A percentile compares a stretch with the other conserved stretches of the same genome.
These are phyloP conservation scores for Caranx melampygus DNA, from an alignment of 2,113 vertebrate species.

Conservation along the genomic window DNA sequence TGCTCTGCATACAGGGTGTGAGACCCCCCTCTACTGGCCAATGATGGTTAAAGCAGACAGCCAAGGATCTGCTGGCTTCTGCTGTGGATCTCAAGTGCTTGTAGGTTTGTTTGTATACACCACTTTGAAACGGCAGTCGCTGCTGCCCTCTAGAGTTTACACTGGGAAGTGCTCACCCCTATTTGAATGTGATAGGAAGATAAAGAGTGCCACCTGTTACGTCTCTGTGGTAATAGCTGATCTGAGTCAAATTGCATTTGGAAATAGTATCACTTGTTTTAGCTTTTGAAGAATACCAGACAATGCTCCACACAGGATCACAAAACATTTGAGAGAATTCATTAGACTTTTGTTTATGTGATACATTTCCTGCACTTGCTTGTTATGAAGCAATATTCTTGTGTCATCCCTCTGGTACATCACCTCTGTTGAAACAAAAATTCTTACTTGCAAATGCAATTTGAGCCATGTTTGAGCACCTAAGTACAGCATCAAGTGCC, in stretches of 20 bases:
- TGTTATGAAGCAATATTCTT: background rate
- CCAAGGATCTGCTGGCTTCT: conserved; percentile 38
- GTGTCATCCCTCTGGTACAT: conserved; percentile 17
- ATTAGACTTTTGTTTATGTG: background rate
- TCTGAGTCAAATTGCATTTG: conserved; percentile 54
- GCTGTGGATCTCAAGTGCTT: conserved; percentile 53
- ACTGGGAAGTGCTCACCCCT: conserved; percentile 62
- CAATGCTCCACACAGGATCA: conserved; percentile 1
- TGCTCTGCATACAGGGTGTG: conserved; percentile 23
- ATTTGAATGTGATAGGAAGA: conserved; percentile 60
- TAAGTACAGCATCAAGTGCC: conserved; percentile 72
- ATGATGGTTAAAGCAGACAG: conserved; percentile 46
- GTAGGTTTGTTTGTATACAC: conserved; percentile 47
- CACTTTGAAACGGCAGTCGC: conserved; percentile 55
- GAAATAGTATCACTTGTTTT: conserved; percentile 35
- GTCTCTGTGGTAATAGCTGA: conserved; percentile 37
- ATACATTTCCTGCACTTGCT: background rate
- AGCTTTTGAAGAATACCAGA: conserved; percentile 28
- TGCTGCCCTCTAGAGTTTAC: conserved; percentile 77
- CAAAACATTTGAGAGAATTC: conserved; percentile 3
- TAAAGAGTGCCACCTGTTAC: conserved; percentile 53
- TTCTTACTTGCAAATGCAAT: conserved; percentile 33
- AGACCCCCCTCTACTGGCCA: conserved; percentile 55
- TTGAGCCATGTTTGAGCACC: conserved; percentile 71
- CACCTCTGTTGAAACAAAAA: conserved; percentile 24